A percentile compares a stretch with the other conserved stretches of the same genome.
These are phyloP conservation scores for Anhinga anhinga DNA, from an alignment of 2,113 vertebrate species.

Conservation along the genomic window DNA sequence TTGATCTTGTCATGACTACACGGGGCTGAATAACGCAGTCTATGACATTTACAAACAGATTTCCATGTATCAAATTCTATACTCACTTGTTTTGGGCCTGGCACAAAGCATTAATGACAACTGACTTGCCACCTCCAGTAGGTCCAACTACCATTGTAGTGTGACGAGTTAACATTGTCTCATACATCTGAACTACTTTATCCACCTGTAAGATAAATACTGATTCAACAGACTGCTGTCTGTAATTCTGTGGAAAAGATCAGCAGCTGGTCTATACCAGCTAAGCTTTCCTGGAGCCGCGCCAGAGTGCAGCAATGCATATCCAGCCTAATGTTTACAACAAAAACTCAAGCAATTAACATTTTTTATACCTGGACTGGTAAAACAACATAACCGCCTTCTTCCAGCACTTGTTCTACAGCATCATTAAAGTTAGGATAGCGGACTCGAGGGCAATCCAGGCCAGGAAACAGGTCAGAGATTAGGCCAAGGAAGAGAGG, in stretches of 20 bases:
- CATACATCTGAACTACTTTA: slow-evolving; percentile 97
- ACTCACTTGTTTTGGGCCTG: slow-evolving; percentile 93
- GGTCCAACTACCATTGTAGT: slow-evolving; percentile 97
- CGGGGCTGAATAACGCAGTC: neutral
- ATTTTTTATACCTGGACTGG: slow-evolving; percentile 81
- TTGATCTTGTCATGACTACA: neutral
- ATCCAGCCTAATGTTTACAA: neutral
- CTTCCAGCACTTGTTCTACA: slow-evolving; percentile 83
- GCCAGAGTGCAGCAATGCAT: neutral
- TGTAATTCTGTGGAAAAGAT: neutral
- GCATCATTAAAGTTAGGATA: slow-evolving; percentile 90
- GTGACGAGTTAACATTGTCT: slow-evolving; percentile 97
- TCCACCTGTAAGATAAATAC: slow-evolving; percentile 82
- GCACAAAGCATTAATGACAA: slow-evolving; percentile 92
- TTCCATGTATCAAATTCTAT: neutral
- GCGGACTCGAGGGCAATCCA: slow-evolving; percentile 91
- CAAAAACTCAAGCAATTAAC: neutral
- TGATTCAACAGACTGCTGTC: neutral
- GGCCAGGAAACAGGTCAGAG: slow-evolving; percentile 91
- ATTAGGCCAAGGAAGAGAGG: slow-evolving; percentile 95
- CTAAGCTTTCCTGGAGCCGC: neutral
- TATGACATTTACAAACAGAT: neutral
- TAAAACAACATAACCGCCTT: slow-evolving; percentile 81
- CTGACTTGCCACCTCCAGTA: slow-evolving; percentile 95
- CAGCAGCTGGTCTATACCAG: neutral